Conservation (phyloP, 2,113 vertebrate genomes). For the Barnardius zonarius region DNA sequence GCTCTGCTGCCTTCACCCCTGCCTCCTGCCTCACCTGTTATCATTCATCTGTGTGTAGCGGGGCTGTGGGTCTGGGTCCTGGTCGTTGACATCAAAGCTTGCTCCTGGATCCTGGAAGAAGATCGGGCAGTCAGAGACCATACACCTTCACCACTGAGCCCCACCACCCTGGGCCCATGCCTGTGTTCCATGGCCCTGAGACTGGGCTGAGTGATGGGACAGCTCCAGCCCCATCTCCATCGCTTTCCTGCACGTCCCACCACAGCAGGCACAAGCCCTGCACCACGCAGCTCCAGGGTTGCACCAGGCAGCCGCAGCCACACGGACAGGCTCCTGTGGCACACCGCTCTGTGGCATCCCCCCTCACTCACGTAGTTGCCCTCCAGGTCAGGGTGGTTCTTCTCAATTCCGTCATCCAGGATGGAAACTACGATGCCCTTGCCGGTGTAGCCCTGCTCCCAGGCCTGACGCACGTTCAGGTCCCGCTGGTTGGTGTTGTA, state of each 20-base stretch:
- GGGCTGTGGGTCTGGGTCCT: constrained; percentile 93
- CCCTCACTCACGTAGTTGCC: constrained; percentile 90
- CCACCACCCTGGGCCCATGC: not conserved
- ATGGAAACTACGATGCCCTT: constrained; percentile 95
- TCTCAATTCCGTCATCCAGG: constrained; percentile 97
- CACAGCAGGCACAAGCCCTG: not conserved
- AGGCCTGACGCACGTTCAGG: constrained; percentile 91
- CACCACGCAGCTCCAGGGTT: fast-evolving
- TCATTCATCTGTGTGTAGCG: constrained; percentile 97
- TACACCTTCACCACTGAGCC: fast-evolving
- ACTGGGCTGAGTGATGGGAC: not conserved
- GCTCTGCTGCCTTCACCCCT: not conserved
- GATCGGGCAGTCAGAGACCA: not conserved
- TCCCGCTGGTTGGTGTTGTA: constrained; percentile 86
- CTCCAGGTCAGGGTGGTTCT: constrained; percentile 93
- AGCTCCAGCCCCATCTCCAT: not conserved
- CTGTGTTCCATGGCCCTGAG: too few species aligned
- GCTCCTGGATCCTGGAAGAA: constrained; percentile 85
- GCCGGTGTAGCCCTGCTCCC: constrained; percentile 92
- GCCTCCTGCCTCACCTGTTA: constrained; percentile 81
- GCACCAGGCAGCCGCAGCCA: fast-evolving
- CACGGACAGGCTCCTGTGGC: not conserved
- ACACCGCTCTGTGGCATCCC: fast-evolving
- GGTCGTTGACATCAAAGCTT: constrained; percentile 96
- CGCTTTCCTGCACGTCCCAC: fast-evolving